phyloP scores from a whole-genome alignment of 2,113 vertebrate species.

The Nansenia antarctica region DNA sequence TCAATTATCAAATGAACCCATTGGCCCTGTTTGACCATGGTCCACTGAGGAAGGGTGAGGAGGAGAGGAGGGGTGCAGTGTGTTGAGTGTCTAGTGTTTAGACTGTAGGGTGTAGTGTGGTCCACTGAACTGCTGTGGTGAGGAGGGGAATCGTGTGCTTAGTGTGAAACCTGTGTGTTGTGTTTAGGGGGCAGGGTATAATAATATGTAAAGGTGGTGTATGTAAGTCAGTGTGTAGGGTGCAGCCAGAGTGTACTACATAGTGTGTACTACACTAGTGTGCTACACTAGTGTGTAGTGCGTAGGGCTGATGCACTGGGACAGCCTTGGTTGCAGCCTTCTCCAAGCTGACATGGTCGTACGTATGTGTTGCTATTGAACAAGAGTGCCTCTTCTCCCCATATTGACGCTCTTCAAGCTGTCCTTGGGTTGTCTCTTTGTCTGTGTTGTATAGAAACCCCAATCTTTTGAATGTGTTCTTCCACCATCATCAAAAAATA shows the following conservation, averaged over 20 bases:
- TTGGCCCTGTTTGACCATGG: slow-evolving; percentile 58
- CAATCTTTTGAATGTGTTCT: background rate
- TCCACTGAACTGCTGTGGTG: too few species aligned
- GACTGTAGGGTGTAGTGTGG: too few species aligned
- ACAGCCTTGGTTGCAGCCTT: background rate
- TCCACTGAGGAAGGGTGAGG: background rate
- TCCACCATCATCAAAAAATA: background rate
- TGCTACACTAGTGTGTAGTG: too few species aligned
- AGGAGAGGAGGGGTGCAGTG: too few species aligned
- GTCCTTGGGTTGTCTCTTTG: background rate
- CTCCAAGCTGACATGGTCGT: background rate
- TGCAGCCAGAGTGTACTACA: too few species aligned
- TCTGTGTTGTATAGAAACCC: background rate
- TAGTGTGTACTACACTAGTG: too few species aligned
- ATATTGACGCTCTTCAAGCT: background rate
- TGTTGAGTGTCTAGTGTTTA: too few species aligned
- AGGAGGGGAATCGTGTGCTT: too few species aligned
- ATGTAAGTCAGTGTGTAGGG: too few species aligned
- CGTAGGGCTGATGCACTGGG: background rate
- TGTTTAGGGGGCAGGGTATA: too few species aligned
- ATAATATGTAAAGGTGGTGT: too few species aligned
- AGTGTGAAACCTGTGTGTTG: too few species aligned
- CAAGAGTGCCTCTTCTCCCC: background rate
- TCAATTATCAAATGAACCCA: slow-evolving; percentile 79
- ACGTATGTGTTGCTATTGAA: background rate